Conservation (phyloP, 2,888 invertebrate genomes). For the Exephanes ischioxanthus region DNA sequence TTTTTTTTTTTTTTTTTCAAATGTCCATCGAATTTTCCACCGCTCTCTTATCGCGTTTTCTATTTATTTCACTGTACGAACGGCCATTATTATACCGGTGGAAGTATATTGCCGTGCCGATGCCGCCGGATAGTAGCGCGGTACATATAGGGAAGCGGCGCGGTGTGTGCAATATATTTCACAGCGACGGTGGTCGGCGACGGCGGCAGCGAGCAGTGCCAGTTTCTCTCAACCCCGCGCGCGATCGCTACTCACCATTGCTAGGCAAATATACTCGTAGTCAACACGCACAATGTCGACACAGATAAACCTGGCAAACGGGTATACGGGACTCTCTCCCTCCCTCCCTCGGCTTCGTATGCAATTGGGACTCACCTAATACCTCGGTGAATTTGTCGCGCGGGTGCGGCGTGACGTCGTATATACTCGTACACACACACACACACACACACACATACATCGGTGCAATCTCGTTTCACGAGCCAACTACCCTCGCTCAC, state of each 20-base stretch:
- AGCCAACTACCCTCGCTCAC: conserved; percentile 41
- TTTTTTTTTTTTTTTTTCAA: background rate
- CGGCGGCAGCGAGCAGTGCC: conserved; percentile 47
- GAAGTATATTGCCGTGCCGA: conserved; percentile 37
- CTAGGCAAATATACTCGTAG: conserved; percentile 83
- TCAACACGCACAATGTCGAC: conserved; percentile 71
- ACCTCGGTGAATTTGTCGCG: conserved; percentile 62
- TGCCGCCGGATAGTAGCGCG: conserved; percentile 29
- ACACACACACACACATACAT: conserved; percentile 59
- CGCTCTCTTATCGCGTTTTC: background rate
- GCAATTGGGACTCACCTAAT: conserved; percentile 62
- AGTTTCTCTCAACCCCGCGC: conserved; percentile 58
- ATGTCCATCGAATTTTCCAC: conserved; percentile 17
- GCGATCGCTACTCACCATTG: conserved; percentile 79
- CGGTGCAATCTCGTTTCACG: conserved; percentile 41
- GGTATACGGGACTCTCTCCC: conserved; percentile 48
- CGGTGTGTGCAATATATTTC: conserved; percentile 49
- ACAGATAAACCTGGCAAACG: conserved; percentile 63
- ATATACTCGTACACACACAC: conserved; percentile 80
- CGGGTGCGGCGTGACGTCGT: conserved; percentile 59
- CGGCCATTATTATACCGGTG: conserved; percentile 36
- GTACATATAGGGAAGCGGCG: conserved; percentile 34
- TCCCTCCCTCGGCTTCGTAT: conserved; percentile 54
- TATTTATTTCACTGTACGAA: conserved; percentile 28
- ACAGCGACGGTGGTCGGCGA: conserved; percentile 53